These are phyloP conservation scores for Podargus strigoides DNA, from an alignment of 2,797 vertebrate species.

Conservation along the genomic window DNA sequence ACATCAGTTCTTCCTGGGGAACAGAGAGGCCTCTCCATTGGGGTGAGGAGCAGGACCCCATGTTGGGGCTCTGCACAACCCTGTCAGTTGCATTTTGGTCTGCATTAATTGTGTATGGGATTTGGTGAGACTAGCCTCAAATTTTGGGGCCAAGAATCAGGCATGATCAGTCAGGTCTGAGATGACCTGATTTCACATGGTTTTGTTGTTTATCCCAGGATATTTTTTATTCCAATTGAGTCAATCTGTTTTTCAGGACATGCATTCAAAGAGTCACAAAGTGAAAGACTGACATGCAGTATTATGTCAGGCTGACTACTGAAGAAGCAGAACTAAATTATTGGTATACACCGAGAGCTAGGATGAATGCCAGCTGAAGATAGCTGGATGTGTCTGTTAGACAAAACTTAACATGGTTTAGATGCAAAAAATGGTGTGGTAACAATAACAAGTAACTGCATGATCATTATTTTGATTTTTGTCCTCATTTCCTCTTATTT, in stretches of 20 bases:
- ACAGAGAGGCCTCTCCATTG: not conserved
- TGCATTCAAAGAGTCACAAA: not conserved
- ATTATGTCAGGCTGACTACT: not conserved
- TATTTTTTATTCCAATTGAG: not conserved
- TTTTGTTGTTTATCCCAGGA: not conserved
- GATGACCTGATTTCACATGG: not conserved
- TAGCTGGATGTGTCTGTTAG: not conserved
- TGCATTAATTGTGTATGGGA: not conserved
- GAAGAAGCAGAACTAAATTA: not conserved
- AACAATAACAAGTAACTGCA: not conserved
- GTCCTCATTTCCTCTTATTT: not conserved
- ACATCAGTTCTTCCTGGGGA: not conserved
- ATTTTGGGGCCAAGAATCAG: not conserved
- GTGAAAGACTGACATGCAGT: not conserved
- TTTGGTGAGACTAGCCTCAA: not conserved
- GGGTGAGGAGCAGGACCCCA: not conserved
- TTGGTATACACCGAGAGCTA: not conserved
- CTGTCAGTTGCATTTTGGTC: not conserved
- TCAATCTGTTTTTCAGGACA: not conserved
- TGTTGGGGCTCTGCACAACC: accelerated
- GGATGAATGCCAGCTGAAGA: not conserved
- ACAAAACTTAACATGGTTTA: not conserved
- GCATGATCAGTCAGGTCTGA: not conserved
- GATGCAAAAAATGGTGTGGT: not conserved
- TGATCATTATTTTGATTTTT: not conserved